A percentile compares a stretch with the other conserved stretches of the same genome.
These are phyloP conservation scores for Saccostrea glomerata DNA, from an alignment of 1,140 invertebrate genomes.

Conservation along the genomic window DNA sequence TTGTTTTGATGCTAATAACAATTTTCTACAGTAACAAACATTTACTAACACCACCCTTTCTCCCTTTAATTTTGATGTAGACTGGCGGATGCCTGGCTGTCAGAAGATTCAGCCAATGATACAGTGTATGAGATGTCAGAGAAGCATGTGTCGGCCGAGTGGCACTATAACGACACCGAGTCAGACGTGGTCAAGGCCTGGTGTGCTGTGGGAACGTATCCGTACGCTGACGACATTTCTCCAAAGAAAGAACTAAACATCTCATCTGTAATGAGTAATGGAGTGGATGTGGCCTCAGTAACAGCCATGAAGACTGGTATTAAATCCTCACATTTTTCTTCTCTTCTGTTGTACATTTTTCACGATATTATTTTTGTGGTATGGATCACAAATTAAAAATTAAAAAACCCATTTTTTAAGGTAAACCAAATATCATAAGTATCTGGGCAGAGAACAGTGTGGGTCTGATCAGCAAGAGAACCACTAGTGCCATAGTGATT, in stretches of 20 bases:
- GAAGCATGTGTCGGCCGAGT: slow-evolving; percentile 56
- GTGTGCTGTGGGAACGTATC: slow-evolving; percentile 65
- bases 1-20: background rate
- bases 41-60: background rate
- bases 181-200: slow-evolving; percentile 49
- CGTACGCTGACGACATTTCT: slow-evolving; percentile 53
- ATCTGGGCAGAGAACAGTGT: slow-evolving; percentile 62
- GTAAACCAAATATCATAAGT: slow-evolving; percentile 65
- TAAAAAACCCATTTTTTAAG: slow-evolving; percentile 36
- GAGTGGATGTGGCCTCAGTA: slow-evolving; percentile 46
- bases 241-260: slow-evolving; percentile 38
- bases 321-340: background rate
- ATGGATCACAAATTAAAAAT: no score
- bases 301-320: slow-evolving; percentile 50
- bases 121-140: slow-evolving; percentile 45
- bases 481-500: slow-evolving; percentile 58
- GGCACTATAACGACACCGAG: slow-evolving; percentile 60
- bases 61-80: background rate
- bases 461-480: slow-evolving; percentile 50
- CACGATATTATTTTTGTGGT: background rate
- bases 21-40: background rate
- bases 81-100: slow-evolving; percentile 34
- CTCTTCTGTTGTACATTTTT: background rate
- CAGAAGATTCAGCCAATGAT: slow-evolving; percentile 22
- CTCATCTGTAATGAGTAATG: background rate